These are phyloP conservation scores for Parazoanthus darwini DNA, from an alignment of 92 coral and sea anemone genomes.

Conservation along the genomic window DNA sequence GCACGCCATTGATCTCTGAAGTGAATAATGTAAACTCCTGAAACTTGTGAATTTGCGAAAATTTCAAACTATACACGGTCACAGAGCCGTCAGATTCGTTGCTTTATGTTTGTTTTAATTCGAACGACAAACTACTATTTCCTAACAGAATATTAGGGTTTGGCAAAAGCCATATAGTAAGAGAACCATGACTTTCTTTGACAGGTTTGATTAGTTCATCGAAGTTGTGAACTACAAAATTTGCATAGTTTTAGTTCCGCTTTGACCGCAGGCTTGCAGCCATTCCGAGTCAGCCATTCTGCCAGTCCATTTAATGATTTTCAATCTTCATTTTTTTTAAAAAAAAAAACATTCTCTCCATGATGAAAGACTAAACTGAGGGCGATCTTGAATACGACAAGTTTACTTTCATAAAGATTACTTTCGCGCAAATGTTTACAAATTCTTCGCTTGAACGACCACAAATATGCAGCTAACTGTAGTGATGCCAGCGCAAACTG, in stretches of 20 bases:
- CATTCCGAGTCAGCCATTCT: constrained; percentile 27
- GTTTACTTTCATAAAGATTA: constrained; percentile 21
- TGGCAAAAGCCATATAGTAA: constrained; percentile 25
- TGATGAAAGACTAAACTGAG: constrained; percentile 25
- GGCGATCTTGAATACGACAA: constrained; percentile 24
- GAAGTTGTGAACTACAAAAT: constrained; percentile 18
- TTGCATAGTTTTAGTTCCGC: constrained; percentile 23
- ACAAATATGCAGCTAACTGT: constrained; percentile 7
- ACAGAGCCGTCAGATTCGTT: constrained; percentile 2
- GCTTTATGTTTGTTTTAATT: constrained; percentile 23
- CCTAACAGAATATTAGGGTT: constrained; percentile 22
- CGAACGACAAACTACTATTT: constrained; percentile 23
- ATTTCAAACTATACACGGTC: too few relatives aligned
- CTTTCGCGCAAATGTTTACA: constrained; percentile 15
- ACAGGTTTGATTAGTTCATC: constrained; percentile 25
- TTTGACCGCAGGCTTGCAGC: constrained; percentile 28
- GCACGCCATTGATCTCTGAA: neutral
- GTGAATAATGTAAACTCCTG: too few relatives aligned
- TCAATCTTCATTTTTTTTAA: constrained; percentile 15
- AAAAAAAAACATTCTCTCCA: neutral
- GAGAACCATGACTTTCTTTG: constrained; percentile 26
- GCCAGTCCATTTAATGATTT: constrained; percentile 25
- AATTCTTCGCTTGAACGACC: constrained; percentile 8
- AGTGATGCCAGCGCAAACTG: constrained; percentile 10
- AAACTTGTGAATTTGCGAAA: too few relatives aligned